Evolutionary conservation across 2,888 invertebrate species (phyloP), one percentile per base, ranked within the genome.

Genomic region (Conops quadrifasciatus): DNA sequence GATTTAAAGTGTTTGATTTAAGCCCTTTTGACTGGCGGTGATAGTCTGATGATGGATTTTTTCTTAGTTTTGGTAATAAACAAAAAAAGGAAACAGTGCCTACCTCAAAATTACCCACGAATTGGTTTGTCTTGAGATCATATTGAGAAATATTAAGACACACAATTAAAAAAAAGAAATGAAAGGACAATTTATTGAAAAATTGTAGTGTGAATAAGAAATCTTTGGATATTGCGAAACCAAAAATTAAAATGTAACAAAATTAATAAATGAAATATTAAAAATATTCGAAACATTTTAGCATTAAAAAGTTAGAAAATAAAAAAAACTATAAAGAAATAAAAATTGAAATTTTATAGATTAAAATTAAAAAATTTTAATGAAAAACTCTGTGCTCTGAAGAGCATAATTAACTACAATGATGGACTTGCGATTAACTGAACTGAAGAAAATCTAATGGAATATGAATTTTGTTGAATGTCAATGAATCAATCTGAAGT

Each of bases 61-160:
- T 72, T 73, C 70, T 70, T 73, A 68, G 70, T 71, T 70, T 72
- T 65, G 59, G 70, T 72, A 51, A 45, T 59, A 68, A 60, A 36
- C 36, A 36, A 9, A 36, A 36, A 36, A 36, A n/a, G n/a, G n/a
- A 53, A 79, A 72, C 67, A 77, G 80, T 76, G 83, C 86, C 84
- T 86, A 86, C 86, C 86, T 86, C 86, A 81, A 86, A 85, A 77
- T 84, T 83, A 83, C 84, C 85, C 84, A 84, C 81, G 81, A 85
- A 84, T 82, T 85, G 82, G 83, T 83, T 85, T 78, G 85, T 81
- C 86, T 84, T 83, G 80, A 72, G 75, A 63, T 68, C 65, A 73
- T 71, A 26, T 69, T 71, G 64, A 47, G 65, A 66, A 47, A 67
- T 70, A 59, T 66, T 53, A 56, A 15, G 2, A 21, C 19, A 66